A percentile compares a stretch with the other conserved stretches of the same genome.
phyloP scores from a whole-genome alignment of 1,140 invertebrate genomes.

The Penaeus chinensis region DNA sequence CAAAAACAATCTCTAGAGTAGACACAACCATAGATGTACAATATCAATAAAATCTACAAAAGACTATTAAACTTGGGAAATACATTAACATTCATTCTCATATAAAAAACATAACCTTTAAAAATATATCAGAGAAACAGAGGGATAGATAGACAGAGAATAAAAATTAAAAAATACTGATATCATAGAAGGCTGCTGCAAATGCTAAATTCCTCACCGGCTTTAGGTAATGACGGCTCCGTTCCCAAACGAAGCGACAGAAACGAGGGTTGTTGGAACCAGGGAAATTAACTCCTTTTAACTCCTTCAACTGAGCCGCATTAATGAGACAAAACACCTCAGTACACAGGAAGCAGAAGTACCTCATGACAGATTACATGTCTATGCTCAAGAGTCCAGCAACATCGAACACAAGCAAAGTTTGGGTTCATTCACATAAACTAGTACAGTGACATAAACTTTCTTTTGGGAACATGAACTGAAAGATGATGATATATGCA shows the following conservation, averaged over 20 bases:
- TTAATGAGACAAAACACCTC: slow-evolving; percentile 61
- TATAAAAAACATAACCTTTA: too few species aligned
- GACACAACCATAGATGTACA: too few species aligned
- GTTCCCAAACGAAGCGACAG: slow-evolving; percentile 92
- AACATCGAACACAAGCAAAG: background rate
- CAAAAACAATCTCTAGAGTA: too few species aligned
- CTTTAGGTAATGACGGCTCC: slow-evolving; percentile 92
- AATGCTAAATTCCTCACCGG: slow-evolving; percentile 81
- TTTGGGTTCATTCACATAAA: slow-evolving; percentile 24
- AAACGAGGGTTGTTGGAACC: slow-evolving; percentile 93
- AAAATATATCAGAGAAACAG: background rate
- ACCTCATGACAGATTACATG: slow-evolving; percentile 16
- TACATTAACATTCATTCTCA: too few species aligned
- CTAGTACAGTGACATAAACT: background rate
- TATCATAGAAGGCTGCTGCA: background rate
- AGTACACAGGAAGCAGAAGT: slow-evolving; percentile 39
- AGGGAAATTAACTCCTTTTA: slow-evolving; percentile 94
- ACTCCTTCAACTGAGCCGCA: slow-evolving; percentile 75
- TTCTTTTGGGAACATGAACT: too few species aligned
- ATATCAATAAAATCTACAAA: too few species aligned
- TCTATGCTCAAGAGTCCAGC: background rate
- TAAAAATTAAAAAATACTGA: background rate
- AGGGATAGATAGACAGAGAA: slow-evolving; percentile 1
- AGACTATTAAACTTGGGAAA: too few species aligned
- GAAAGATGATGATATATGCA: too few species aligned